Conservation (phyloP, 2,113 vertebrate species). For the Motacilla tschutschensis region DNA sequence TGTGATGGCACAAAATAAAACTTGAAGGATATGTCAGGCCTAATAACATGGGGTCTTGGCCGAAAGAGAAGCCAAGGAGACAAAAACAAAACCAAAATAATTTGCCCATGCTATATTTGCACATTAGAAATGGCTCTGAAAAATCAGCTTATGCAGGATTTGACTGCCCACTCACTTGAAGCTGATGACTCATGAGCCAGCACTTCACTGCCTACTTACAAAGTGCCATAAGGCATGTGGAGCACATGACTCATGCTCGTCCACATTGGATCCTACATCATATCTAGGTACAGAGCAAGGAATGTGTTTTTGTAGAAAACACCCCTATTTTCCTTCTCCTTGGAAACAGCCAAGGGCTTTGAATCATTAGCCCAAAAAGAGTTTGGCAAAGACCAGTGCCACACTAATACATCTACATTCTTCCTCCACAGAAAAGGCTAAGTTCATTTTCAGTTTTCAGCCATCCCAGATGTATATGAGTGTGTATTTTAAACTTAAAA, state of each 20-base stretch:
- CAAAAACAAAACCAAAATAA: constrained; percentile 14
- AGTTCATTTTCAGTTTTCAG: not conserved
- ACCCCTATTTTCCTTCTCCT: not conserved
- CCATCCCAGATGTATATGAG: not conserved
- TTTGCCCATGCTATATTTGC: not conserved
- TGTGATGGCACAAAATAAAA: not conserved
- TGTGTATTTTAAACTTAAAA: not conserved
- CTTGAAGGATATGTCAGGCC: not conserved
- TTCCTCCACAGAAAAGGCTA: not conserved
- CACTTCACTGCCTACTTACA: constrained; percentile 3
- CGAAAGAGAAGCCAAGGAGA: not conserved
- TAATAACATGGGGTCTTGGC: not conserved
- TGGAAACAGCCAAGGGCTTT: not conserved
- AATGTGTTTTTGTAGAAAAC: not conserved
- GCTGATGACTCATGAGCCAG: constrained; percentile 25
- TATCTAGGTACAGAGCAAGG: not conserved
- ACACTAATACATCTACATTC: not conserved
- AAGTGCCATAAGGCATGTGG: not conserved
- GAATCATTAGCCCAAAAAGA: not conserved
- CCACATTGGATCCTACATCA: not conserved
- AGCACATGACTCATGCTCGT: constrained; percentile 9
- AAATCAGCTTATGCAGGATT: constrained; percentile 20
- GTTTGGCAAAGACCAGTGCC: not conserved
- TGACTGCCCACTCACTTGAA: constrained; percentile 35
- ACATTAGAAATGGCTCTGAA: not conserved